Percentiles rank a stretch among this genome's conserved stretches.
Evolutionary conservation across 2,113 vertebrate species (phyloP).

Genomic region (Empidonax alnorum): DNA sequence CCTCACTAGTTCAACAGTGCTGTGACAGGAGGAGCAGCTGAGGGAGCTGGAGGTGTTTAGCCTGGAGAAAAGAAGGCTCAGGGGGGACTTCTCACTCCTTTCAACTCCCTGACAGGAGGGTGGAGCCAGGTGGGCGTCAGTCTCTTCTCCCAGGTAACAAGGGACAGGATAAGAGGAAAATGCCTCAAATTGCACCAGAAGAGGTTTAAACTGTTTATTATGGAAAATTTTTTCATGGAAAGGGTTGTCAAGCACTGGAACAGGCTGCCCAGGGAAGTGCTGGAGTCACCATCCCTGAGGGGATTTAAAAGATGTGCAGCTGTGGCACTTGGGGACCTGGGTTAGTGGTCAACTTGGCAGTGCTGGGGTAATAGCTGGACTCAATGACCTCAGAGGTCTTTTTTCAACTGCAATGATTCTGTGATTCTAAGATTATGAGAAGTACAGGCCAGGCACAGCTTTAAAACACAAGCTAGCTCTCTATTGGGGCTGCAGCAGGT

Average conservation of each 20-base stretch:
- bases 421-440: background rate
- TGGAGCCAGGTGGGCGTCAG: background rate
- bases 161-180: background rate
- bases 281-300: background rate
- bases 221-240: background rate
- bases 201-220: background rate
- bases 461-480: background rate
- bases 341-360: background rate
- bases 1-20: background rate
- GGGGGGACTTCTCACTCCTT: background rate
- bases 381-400: background rate
- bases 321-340: background rate
- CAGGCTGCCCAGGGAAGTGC: background rate
- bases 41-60: background rate
- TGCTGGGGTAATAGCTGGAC: background rate
- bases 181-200: background rate
- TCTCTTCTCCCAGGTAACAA: background rate
- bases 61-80: background rate
- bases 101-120: background rate
- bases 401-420: background rate
- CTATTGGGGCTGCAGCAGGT: background rate
- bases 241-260: background rate
- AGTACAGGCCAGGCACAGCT: background rate
- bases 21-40: background rate
- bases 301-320: background rate